A percentile compares a stretch with the other conserved stretches of the same genome.
Evolutionary conservation across 2,888 invertebrate species (phyloP).

Genomic region (Diadromus collaris): DNA sequence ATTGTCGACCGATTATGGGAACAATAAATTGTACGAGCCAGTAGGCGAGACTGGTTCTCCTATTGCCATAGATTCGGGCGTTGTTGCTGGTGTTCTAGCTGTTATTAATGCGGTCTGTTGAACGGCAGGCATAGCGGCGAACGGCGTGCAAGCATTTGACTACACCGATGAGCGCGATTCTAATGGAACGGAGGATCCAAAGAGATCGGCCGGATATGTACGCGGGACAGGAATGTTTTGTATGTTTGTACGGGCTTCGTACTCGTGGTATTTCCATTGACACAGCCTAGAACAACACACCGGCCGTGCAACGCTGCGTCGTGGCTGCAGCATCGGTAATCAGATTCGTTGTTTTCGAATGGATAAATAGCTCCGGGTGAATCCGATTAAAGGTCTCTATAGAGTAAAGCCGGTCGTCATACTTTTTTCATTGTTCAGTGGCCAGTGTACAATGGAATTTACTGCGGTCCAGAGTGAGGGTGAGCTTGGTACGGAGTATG

Average conservation of each 20-base stretch:
- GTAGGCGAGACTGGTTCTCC: conserved; percentile 34
- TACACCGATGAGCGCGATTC: conserved; percentile 22
- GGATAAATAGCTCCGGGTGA: no score
- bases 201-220: conserved; percentile 14
- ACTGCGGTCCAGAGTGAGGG: not conserved
- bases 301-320: not conserved
- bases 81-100: conserved; percentile 27
- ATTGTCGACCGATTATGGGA: conserved; percentile 75
- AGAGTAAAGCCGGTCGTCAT: not conserved
- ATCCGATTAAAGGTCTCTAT: not conserved
- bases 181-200: conserved; percentile 20
- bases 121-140: conserved; percentile 23
- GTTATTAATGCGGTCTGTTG: conserved; percentile 27
- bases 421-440: not conserved
- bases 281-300: not conserved
- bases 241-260: conserved; percentile 8
- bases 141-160: conserved; percentile 17
- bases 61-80: not conserved
- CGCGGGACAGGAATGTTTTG: conserved; percentile 1
- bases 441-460: not conserved
- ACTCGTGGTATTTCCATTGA: not conserved
- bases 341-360: not conserved
- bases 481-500: not conserved
- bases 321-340: not conserved
- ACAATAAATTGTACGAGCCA: conserved; percentile 59